Conservation (phyloP, 2,113 vertebrate species). For the Eudorcas thomsonii region DNA sequence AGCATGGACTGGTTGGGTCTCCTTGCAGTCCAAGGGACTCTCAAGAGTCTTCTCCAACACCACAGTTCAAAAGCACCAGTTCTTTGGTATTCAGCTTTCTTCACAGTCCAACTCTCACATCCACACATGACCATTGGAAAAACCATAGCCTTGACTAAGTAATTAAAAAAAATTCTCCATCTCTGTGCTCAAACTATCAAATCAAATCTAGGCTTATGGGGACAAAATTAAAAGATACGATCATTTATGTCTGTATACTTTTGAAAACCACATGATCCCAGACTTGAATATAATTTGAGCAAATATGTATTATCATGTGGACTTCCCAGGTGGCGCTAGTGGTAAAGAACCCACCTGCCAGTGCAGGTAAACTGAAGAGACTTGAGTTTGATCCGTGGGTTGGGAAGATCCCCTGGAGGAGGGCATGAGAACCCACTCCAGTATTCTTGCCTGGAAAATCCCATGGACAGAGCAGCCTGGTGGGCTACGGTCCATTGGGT, state of each 20-base stretch:
- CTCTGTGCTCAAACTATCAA: neutral
- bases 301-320: neutral
- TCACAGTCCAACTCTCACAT: too few species aligned
- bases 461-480: neutral
- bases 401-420: neutral
- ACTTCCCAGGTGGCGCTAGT: neutral
- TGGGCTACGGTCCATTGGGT: neutral
- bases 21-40: too few species aligned
- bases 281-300: neutral
- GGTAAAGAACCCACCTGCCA: neutral
- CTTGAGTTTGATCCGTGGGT: neutral
- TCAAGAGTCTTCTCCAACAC: too few species aligned
- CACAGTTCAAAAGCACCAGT: too few species aligned
- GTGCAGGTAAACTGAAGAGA: neutral
- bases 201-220: neutral
- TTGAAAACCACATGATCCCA: neutral
- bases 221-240: neutral
- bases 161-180: neutral
- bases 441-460: neutral
- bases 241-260: neutral
- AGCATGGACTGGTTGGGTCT: too few species aligned
- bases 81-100: rapidly evolving
- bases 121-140: too few species aligned
- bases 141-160: neutral
- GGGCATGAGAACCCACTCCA: neutral